Base-by-base conservation (phyloP, 1,140 invertebrate genomes). In the Drosophila seguyi region DNA sequence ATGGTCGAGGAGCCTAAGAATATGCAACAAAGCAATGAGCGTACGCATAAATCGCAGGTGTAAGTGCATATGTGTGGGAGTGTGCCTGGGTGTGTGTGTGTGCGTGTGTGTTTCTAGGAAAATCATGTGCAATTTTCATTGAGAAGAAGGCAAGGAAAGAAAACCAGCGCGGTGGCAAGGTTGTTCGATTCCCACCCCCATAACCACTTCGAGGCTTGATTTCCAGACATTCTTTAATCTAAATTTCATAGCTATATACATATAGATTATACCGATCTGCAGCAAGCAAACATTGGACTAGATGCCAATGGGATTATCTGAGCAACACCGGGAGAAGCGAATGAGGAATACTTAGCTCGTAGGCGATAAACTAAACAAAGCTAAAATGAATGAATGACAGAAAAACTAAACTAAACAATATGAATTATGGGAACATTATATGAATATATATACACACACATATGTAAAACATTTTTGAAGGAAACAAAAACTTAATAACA, bases 381-480 rank as follows among this genome's bases (percentile, higher is more conserved):
- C 22, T 31, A 71, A 59, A 56, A 53, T 53, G 65, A 48, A 72
- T 71, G 68, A 50, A 48, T 34, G 65, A 41, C 34, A 72, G 48
- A 57, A 69, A 68, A 71, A 53, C 67, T 77, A 87, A 84, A 72
- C 68, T 79, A 87, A 86, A 90, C 86, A 90, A 87, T 91, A 92
- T 92, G 90, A 92, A 92, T 92, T 91, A 92, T 92, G 91, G 87
- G 86, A 92, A 91, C 84, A 92, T 92, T 92, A 82, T 90, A 81
- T 90, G 75, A 88, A 79, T 79, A 66, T 61, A 74, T 69, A 77
- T 61, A 76, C 61, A 65, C 42, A 74, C 55, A 61, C 69, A 75
- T 67, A 76, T 74, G 85, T 53, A 62, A 71, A 78, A 77, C 65
- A 82, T 78, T 91, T 73, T 79, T 79, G 48, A 83, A 82, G 71